phyloP scores from a whole-genome alignment of 2,888 invertebrate species.

The Himalopsyche anomala region DNA sequence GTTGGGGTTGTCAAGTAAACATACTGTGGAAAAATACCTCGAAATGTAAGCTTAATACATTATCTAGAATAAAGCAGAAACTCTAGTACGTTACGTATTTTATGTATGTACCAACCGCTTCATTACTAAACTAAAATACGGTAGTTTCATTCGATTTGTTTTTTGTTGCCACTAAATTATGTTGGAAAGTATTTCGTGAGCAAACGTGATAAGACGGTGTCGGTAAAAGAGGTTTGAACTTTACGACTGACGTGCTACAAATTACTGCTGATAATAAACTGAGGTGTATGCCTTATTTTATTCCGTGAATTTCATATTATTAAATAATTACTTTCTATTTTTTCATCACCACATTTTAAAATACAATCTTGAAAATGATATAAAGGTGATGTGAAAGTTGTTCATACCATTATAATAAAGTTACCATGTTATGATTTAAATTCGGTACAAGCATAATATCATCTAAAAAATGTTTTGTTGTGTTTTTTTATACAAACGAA shows the following conservation, averaged over 20 bases:
- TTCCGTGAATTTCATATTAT: conserved; percentile 31
- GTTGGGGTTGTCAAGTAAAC: no score
- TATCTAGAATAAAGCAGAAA: no score
- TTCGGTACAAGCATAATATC: no score
- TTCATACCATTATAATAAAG: no score
- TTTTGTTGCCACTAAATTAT: conserved; percentile 35
- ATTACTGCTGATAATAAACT: conserved; percentile 40
- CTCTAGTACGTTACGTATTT: background rate
- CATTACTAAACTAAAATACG: conserved; percentile 24
- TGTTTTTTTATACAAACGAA: no score
- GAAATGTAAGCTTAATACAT: no score
- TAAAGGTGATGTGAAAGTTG: no score
- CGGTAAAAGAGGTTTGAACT: conserved; percentile 40
- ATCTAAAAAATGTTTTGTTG: no score
- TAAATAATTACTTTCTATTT: conserved; percentile 24
- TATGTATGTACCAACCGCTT: background rate
- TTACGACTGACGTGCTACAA: conserved; percentile 42
- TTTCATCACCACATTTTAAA: background rate
- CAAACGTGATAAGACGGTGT: conserved; percentile 40
- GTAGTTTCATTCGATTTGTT: conserved; percentile 42
- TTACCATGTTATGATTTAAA: no score
- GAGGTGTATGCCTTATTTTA: conserved; percentile 38
- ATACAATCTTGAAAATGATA: no score
- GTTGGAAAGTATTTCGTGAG: conserved; percentile 42
- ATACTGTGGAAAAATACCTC: no score